These are phyloP conservation scores for Masticophis lateralis DNA, from an alignment of 2,797 vertebrate genomes.

Conservation along the genomic window DNA sequence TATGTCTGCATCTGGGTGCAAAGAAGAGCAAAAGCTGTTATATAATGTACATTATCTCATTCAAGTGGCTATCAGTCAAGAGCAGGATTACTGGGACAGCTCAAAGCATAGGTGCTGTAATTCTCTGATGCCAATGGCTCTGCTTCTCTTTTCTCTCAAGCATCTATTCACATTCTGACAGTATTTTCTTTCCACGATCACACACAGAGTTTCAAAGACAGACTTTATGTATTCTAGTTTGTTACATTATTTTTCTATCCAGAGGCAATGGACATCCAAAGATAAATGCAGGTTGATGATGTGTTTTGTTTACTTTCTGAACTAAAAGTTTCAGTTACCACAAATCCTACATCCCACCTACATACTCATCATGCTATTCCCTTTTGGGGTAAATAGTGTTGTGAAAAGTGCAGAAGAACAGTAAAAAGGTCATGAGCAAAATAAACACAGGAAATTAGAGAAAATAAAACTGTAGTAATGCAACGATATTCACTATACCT, in stretches of 20 bases:
- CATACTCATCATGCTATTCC: background rate
- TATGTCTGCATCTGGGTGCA: background rate
- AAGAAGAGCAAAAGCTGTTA: background rate
- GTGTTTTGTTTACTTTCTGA: background rate
- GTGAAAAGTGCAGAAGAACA: background rate
- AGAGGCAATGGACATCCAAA: background rate
- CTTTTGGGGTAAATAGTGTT: background rate
- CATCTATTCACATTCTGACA: background rate
- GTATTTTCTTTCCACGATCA: background rate
- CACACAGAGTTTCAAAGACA: background rate
- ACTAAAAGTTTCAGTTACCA: background rate
- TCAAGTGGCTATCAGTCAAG: background rate
- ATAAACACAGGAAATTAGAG: background rate
- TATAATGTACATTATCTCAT: background rate
- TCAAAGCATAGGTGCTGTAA: background rate
- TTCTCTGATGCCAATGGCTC: background rate
- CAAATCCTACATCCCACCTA: background rate
- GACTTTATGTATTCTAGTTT: background rate
- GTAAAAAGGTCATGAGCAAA: background rate
- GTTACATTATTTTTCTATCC: background rate
- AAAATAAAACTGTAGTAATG: background rate
- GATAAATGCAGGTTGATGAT: background rate
- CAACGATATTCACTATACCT: background rate
- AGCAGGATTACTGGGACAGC: background rate
- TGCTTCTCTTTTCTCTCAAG: background rate